Base-by-base conservation (phyloP, 2,113 vertebrate genomes). In the Platichthys stellatus region DNA sequence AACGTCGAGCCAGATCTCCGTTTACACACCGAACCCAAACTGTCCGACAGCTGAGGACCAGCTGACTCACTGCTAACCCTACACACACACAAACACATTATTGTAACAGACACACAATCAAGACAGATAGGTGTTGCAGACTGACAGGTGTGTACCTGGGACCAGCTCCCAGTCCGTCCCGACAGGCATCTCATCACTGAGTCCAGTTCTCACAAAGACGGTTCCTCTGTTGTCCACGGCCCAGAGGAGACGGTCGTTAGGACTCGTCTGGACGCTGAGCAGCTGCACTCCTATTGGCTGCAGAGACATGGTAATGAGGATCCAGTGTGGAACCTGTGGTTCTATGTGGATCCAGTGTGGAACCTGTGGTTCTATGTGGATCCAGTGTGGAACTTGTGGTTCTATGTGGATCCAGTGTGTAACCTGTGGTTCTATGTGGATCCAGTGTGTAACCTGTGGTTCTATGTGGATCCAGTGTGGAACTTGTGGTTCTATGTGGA, bases 111-210 rank as follows among this genome's bases (percentile, higher is more conserved):
- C 17, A 62, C 17, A 63, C 35, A 40, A 0, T 20, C 47, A 47
- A 5, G 9, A 21, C 68, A 51, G 21, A 70, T 57, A 66, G 31
- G 17, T 4, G 15, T 7, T 31, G 31, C 31, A 31, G 31, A 18
- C 45, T 18, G 31, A 31, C 60, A 66, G 31, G 17, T 4, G 15
- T 9, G n/a, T 94, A 98, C 97, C 98, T 94, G 97, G 97, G 63
- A 99, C 95, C 3, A 96, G 95, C 28, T 99, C 98, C 98, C 98
- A 99, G 84, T 94, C 93, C 0, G 96, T 97, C 56, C 98, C 98
- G n/a, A 99, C 95, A 0, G 98, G 97, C 97, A 99, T 98, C 86
- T 97, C 97, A 12, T 99, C 96, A 0, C 95, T 96, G 88, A 99
- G 96, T 40, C 97, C 97, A 0, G 92, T 86, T 23, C 97, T 92